Conservation (phyloP, 2,888 invertebrate species). For the Blera fallax region DNA sequence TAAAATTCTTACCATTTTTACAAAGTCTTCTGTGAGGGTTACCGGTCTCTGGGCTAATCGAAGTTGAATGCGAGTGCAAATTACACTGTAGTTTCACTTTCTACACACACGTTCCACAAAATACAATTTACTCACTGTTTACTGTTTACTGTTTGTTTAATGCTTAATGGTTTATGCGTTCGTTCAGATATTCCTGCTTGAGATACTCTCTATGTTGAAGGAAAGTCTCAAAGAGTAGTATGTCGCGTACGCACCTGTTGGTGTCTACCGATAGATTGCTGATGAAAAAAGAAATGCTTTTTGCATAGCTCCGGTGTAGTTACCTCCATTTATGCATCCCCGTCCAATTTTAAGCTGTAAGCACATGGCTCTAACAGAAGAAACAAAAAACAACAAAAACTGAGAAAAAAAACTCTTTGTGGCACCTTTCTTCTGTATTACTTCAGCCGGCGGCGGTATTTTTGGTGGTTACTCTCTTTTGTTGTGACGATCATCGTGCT, state of each 20-base stretch:
- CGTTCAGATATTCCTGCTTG: neutral
- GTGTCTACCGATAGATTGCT: constrained; percentile 47
- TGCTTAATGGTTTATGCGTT: no score
- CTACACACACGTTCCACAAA: constrained; percentile 11
- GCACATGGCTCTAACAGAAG: neutral
- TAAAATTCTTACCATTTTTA: constrained; percentile 43
- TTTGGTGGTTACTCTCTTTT: neutral
- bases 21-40: neutral
- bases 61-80: neutral
- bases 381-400: neutral
- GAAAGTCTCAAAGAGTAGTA: constrained; percentile 7
- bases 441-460: neutral
- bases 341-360: constrained; percentile 14
- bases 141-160: no score
- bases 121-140: neutral
- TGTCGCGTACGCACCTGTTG: constrained; percentile 48
- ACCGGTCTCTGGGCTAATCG: neutral
- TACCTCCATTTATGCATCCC: constrained; percentile 39
- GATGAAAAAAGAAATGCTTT: constrained; percentile 33
- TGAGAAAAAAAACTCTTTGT: neutral
- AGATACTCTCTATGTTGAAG: neutral
- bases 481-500: neutral
- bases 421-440: constrained; percentile 10
- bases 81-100: constrained; percentile 48
- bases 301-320: constrained; percentile 18